phyloP scores from a whole-genome alignment of 2,888 invertebrate genomes.

The Metellina segmentata region DNA sequence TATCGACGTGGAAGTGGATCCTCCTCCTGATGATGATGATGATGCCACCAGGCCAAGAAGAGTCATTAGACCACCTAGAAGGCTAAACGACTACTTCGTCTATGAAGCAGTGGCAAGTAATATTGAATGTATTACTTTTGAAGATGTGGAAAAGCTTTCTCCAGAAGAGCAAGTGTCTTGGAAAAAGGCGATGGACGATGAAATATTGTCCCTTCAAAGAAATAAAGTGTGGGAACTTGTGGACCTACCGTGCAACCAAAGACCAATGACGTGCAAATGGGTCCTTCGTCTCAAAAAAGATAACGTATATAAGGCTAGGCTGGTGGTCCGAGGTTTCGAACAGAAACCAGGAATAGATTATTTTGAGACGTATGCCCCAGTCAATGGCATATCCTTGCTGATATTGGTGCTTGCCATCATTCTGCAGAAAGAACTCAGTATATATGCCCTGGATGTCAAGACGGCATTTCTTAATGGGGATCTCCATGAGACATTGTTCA shows the following conservation, averaged over 20 bases:
- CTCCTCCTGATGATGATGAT: background rate
- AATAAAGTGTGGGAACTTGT: conserved; percentile 77
- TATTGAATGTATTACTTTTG: too few relatives aligned
- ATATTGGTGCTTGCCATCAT: background rate
- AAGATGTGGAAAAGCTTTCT: conserved; percentile 27
- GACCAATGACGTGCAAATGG: conserved; percentile 77
- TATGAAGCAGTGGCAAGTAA: background rate
- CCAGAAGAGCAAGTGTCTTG: conserved; percentile 39
- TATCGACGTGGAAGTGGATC: too few relatives aligned
- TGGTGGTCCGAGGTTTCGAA: background rate
- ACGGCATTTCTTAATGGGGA: too few relatives aligned
- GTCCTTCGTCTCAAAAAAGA: conserved; percentile 59
- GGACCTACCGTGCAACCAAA: conserved; percentile 63
- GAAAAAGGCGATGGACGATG: conserved; percentile 75
- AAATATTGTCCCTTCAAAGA: conserved; percentile 69
- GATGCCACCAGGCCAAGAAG: background rate
- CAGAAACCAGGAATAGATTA: conserved; percentile 14
- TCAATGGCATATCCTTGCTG: background rate
- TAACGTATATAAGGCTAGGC: background rate
- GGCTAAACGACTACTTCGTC: background rate
- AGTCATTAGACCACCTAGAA: background rate
- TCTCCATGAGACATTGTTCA: too few relatives aligned
- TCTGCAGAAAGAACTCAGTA: background rate
- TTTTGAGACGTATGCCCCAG: conserved; percentile 23
- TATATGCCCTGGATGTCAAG: conserved; percentile 11